These are phyloP conservation scores for Procambarus virginalis DNA, from an alignment of 1,140 invertebrate genomes.

Conservation along the genomic window DNA sequence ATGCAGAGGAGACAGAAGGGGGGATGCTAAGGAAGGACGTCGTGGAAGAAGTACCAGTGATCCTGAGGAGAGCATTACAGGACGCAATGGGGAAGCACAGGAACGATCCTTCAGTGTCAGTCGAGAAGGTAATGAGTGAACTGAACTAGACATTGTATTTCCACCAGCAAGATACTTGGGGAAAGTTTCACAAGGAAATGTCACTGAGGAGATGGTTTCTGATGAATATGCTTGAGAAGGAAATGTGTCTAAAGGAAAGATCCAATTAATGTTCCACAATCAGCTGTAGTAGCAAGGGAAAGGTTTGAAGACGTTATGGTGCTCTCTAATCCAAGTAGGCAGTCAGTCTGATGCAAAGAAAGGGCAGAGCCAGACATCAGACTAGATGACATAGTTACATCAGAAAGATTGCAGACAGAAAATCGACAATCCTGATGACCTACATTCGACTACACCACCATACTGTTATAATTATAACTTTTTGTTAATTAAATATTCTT, in stretches of 20 bases:
- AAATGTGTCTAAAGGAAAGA: conserved; percentile 46
- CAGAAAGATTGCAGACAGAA: too few species aligned
- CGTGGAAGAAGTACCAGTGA: conserved; percentile 59
- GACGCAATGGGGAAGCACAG: conserved; percentile 6
- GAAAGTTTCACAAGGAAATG: conserved; percentile 33
- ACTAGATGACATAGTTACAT: conserved; percentile 56
- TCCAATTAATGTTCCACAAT: conserved; percentile 41
- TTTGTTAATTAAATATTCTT: too few species aligned
- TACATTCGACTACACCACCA: too few species aligned
- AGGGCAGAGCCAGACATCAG: conserved; percentile 27
- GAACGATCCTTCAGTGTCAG: conserved; percentile 33
- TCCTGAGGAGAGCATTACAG: conserved; percentile 48
- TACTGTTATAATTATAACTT: too few species aligned
- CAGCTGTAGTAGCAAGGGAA: conserved; percentile 26
- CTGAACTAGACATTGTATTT: conserved; percentile 49
- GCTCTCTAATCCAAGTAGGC: conserved; percentile 36
- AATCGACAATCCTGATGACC: too few species aligned
- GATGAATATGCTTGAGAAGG: conserved; percentile 17
- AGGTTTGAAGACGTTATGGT: conserved; percentile 34
- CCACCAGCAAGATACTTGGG: background rate
- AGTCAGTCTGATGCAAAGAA: conserved; percentile 39
- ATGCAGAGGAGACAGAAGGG: conserved; percentile 49
- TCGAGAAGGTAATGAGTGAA: conserved; percentile 58
- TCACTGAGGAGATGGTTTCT: conserved; percentile 30
- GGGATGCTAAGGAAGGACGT: conserved; percentile 48